A percentile compares a stretch with the other conserved stretches of the same genome.
These are phyloP conservation scores for Hemiprocne comata DNA, from an alignment of 2,113 vertebrate species.

Conservation along the genomic window DNA sequence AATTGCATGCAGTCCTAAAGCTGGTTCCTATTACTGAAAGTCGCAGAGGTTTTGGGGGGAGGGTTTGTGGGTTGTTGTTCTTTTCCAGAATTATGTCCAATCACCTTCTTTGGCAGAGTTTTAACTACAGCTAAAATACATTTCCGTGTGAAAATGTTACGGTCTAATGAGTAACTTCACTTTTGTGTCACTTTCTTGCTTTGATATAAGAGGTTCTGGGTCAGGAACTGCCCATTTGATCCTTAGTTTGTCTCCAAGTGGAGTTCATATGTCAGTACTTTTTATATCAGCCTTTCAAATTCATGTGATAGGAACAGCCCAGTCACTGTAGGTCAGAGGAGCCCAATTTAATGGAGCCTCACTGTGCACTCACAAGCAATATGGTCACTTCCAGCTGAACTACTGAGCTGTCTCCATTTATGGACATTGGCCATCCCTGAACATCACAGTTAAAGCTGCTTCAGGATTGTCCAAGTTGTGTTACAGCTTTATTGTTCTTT, in stretches of 20 bases:
- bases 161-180: neutral
- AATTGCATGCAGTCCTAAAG: slow-evolving; percentile 61
- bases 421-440: neutral
- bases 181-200: slow-evolving; percentile 23
- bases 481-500: slow-evolving; percentile 16
- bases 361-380: neutral
- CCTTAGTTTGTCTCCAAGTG: neutral
- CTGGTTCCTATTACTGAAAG: slow-evolving; percentile 62
- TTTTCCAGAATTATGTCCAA: slow-evolving; percentile 34
- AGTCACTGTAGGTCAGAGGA: neutral
- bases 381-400: neutral
- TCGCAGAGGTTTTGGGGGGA: neutral
- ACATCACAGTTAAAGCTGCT: neutral
- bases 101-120: neutral
- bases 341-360: neutral
- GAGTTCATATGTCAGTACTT: neutral
- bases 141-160: slow-evolving; percentile 23
- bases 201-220: slow-evolving; percentile 30
- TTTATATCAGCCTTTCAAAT: neutral
- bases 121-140: slow-evolving; percentile 16
- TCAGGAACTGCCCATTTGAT: slow-evolving; percentile 11
- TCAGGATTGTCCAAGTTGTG: neutral
- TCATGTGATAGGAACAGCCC: neutral
- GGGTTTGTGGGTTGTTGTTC: slow-evolving; percentile 45
- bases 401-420: neutral